These are phyloP conservation scores for Setophaga kirtlandii DNA, from an alignment of 2,113 vertebrate species.

Conservation along the genomic window DNA sequence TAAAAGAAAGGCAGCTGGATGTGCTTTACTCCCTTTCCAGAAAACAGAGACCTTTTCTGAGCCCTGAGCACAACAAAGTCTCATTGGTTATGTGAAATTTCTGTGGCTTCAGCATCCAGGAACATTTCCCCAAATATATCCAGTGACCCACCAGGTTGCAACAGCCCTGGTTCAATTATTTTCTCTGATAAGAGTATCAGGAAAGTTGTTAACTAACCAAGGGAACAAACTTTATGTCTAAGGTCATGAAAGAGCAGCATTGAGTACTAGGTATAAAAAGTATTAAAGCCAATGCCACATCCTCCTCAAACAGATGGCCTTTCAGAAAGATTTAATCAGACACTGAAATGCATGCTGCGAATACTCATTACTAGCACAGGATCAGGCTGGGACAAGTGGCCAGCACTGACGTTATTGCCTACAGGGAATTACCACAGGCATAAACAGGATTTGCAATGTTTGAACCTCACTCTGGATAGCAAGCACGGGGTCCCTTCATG, in stretches of 20 bases:
- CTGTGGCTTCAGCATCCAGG: neutral
- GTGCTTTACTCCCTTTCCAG: neutral
- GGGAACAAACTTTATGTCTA: conserved; percentile 36
- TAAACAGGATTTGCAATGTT: conserved; percentile 42
- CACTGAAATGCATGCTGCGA: conserved; percentile 67
- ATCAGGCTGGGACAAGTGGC: conserved; percentile 67
- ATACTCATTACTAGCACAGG: conserved; percentile 65
- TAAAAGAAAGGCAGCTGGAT: neutral
- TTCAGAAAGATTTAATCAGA: conserved; percentile 72
- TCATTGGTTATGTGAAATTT: neutral
- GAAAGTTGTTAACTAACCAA: conserved; percentile 3
- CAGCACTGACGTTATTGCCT: conserved; percentile 63
- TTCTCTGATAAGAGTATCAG: neutral
- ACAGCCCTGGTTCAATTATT: neutral
- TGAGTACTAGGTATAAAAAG: conserved; percentile 41
- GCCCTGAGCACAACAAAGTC: neutral
- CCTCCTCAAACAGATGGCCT: conserved; percentile 68
- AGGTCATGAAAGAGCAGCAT: conserved; percentile 44
- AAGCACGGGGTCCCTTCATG: neutral
- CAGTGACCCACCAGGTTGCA: neutral
- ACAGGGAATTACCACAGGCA: conserved; percentile 61
- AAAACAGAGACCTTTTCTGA: neutral
- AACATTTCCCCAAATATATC: neutral
- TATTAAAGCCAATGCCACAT: conserved; percentile 52
- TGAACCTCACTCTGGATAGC: neutral